phyloP scores from a whole-genome alignment of 2,888 invertebrate genomes.

The Hemithea aestivaria region DNA sequence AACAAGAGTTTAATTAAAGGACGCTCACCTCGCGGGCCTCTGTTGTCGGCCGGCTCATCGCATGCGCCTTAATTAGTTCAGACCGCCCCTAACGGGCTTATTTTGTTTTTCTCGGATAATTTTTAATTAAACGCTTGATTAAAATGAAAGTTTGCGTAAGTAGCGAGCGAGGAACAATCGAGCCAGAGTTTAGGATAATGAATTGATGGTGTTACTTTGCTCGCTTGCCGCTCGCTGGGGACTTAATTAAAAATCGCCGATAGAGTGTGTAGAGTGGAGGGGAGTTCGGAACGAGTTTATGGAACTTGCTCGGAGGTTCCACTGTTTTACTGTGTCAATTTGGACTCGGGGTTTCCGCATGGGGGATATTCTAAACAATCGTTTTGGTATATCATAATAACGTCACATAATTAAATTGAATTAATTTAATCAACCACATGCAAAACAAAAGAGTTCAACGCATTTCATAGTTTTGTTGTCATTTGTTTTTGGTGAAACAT shows the following conservation, averaged over 20 bases:
- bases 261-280: constrained; percentile 76
- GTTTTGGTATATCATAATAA: constrained; percentile 14
- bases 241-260: constrained; percentile 80
- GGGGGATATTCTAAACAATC: constrained; percentile 8
- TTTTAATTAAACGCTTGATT: constrained; percentile 80
- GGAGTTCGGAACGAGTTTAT: constrained; percentile 75
- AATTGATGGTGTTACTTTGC: constrained; percentile 79
- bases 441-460: constrained; percentile 22
- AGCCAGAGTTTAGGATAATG: constrained; percentile 78
- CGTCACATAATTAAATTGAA: not conserved
- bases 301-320: constrained; percentile 70
- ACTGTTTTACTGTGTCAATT: constrained; percentile 78
- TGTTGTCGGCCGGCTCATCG: constrained; percentile 69
- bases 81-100: constrained; percentile 77
- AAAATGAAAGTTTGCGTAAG: constrained; percentile 80
- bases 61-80: constrained; percentile 77
- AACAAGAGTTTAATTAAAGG: constrained; percentile 73
- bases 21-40: constrained; percentile 67
- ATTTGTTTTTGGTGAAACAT: not conserved
- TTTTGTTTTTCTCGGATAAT: constrained; percentile 80
- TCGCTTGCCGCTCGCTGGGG: constrained; percentile 71
- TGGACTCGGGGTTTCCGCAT: constrained; percentile 66
- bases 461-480: constrained; percentile 1
- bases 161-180: constrained; percentile 78
- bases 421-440: not conserved